Evolutionary conservation across 1,140 invertebrate genomes (phyloP).

Genomic region (Phortica variegata): DNA sequence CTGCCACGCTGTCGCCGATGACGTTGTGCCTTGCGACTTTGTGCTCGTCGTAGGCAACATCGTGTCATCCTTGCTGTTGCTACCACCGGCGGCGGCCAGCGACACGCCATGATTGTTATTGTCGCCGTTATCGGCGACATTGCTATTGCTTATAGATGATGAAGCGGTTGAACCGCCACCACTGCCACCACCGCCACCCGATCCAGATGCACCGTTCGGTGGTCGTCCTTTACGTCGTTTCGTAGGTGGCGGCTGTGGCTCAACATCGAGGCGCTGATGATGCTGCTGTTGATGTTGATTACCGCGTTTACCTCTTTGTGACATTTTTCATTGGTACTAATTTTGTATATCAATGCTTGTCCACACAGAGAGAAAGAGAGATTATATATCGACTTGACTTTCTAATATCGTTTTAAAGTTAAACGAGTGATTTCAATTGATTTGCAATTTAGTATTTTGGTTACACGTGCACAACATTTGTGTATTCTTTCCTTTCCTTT

Average conservation of each 20-base stretch:
- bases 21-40: slow-evolving; percentile 17
- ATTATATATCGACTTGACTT: no score
- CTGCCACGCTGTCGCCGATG: slow-evolving; percentile 64
- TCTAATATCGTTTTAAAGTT: no score
- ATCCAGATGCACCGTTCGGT: slow-evolving; percentile 36
- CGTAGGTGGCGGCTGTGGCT: slow-evolving; percentile 51
- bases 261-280: slow-evolving; percentile 52
- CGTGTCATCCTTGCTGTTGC: slow-evolving; percentile 4
- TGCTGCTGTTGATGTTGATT: slow-evolving; percentile 49
- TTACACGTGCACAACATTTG: no score
- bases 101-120: background rate
- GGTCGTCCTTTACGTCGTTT: slow-evolving; percentile 55
- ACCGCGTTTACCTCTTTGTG: slow-evolving; percentile 58
- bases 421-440: no score
- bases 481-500: no score
- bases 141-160: slow-evolving; percentile 19
- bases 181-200: slow-evolving; percentile 14
- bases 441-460: no score
- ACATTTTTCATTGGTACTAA: slow-evolving; percentile 56
- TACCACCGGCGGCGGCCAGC: background rate
- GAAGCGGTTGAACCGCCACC: slow-evolving; percentile 10
- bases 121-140: slow-evolving; percentile 7
- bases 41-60: no score
- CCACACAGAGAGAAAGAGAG: no score
- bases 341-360: slow-evolving; percentile 25